These are phyloP conservation scores for Pseudomyrmex sp. DNA, from an alignment of 1,140 invertebrate genomes.

Conservation along the genomic window DNA sequence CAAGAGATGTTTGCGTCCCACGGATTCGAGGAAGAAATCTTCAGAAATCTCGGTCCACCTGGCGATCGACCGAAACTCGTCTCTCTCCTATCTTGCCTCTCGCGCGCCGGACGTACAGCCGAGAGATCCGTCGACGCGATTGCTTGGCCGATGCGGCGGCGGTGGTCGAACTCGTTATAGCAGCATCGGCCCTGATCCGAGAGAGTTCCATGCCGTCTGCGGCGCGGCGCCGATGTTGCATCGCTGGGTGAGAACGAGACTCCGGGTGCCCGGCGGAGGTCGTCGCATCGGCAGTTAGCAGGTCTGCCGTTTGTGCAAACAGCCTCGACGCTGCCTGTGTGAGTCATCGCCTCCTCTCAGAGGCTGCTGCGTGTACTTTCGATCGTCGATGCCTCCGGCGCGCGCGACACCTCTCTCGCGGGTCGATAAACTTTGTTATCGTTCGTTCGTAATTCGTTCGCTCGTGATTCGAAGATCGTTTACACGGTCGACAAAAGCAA, in stretches of 20 bases:
- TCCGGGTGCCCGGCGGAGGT: conserved; percentile 36
- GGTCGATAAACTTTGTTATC: conserved; percentile 60
- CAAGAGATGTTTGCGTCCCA: background rate
- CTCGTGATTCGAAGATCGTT: conserved; percentile 50
- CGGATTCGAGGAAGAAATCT: background rate
- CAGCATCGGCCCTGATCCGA: conserved; percentile 36
- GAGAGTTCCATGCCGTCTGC: conserved; percentile 24
- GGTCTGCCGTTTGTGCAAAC: conserved; percentile 65
- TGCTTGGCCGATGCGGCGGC: conserved; percentile 28
- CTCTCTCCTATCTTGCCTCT: background rate
- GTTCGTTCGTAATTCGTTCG: conserved; percentile 55
- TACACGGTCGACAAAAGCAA: conserved; percentile 8
- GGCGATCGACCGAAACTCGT: conserved; percentile 16
- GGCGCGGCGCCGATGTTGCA: conserved; percentile 23
- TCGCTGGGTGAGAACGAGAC: conserved; percentile 32
- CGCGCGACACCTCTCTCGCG: conserved; percentile 45
- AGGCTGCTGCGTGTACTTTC: conserved; percentile 48
- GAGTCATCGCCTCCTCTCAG: conserved; percentile 40
- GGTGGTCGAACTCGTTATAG: conserved; percentile 44
- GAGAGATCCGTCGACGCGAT: conserved; percentile 35
- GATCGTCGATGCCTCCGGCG: conserved; percentile 49
- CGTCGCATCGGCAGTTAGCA: conserved; percentile 63
- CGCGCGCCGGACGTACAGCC: background rate
- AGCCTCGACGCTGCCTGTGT: conserved; percentile 45
- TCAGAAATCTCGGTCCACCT: background rate